phyloP scores from a whole-genome alignment of 2,797 vertebrate species.

The Bufotes viridis region DNA sequence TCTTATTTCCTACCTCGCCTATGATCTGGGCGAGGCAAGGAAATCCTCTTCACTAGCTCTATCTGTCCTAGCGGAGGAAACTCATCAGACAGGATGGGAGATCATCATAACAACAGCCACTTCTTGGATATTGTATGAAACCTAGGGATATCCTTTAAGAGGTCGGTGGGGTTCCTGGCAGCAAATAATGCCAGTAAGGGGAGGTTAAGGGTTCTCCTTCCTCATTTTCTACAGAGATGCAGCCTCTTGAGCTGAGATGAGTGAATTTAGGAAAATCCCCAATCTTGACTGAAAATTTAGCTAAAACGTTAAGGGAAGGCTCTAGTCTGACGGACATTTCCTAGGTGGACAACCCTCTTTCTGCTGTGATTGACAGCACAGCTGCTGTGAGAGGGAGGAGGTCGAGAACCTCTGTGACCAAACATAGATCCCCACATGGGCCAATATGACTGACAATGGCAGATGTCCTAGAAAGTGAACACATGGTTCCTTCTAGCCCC shows the following conservation, averaged over 20 bases:
- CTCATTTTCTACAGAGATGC: background rate
- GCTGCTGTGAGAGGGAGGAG: background rate
- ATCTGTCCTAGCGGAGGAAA: slow-evolving; percentile 67
- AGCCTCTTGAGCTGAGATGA: background rate
- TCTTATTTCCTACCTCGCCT: slow-evolving; percentile 18
- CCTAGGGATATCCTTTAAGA: slow-evolving; percentile 4
- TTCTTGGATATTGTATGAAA: background rate
- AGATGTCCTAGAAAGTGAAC: background rate
- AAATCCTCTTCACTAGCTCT: slow-evolving; percentile 72
- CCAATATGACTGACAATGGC: background rate
- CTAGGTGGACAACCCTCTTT: background rate
- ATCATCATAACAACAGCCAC: slow-evolving; percentile 59
- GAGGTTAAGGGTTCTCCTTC: background rate
- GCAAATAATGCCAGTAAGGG: background rate
- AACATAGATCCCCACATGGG: too few relatives aligned
- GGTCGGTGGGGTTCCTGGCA: background rate
- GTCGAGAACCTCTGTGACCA: background rate
- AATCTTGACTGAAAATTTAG: too few relatives aligned
- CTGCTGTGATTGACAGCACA: background rate
- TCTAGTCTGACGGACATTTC: background rate
- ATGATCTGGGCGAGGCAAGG: slow-evolving; percentile 60
- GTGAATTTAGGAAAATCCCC: background rate
- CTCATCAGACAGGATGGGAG: slow-evolving; percentile 71
- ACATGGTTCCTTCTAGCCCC: too few relatives aligned
- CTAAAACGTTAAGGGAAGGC: too few relatives aligned